These are phyloP conservation scores for Drosophila asahinai DNA, from an alignment of 1,140 invertebrate genomes.

Conservation along the genomic window DNA sequence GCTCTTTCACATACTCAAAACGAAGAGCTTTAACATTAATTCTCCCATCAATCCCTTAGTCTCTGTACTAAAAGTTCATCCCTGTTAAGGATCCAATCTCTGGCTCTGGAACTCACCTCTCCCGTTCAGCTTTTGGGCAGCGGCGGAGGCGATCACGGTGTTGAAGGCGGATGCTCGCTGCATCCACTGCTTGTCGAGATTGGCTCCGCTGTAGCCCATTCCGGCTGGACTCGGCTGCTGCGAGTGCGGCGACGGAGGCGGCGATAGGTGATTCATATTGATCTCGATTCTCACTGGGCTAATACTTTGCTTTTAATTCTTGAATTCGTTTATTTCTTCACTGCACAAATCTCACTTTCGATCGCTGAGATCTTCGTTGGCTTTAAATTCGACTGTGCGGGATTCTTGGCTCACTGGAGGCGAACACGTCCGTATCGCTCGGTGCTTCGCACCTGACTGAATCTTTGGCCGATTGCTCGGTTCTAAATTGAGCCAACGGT, in stretches of 20 bases:
- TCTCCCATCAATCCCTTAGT: no score
- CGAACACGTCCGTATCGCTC: slow-evolving; percentile 83
- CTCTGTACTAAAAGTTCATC: background rate
- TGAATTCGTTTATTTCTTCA: slow-evolving; percentile 13
- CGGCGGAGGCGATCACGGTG: slow-evolving; percentile 79
- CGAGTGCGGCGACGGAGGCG: slow-evolving; percentile 83
- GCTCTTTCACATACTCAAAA: background rate
- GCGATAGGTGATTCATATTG: slow-evolving; percentile 84
- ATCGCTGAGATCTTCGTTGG: slow-evolving; percentile 28
- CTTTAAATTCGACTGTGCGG: slow-evolving; percentile 7
- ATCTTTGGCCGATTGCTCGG: slow-evolving; percentile 77
- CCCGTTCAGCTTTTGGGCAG: slow-evolving; percentile 78
- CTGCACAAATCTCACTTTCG: slow-evolving; percentile 50
- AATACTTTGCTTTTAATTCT: slow-evolving; percentile 22
- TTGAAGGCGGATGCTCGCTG: slow-evolving; percentile 82
- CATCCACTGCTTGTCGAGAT: slow-evolving; percentile 82
- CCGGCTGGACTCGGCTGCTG: slow-evolving; percentile 73
- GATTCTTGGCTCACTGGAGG: slow-evolving; percentile 53
- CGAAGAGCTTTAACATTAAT: background rate
- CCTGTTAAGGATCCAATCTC: background rate
- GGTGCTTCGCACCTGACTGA: slow-evolving; percentile 85
- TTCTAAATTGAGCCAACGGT: slow-evolving; percentile 84
- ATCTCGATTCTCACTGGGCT: slow-evolving; percentile 12
- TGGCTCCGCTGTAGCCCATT: slow-evolving; percentile 54
- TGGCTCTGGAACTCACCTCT: slow-evolving; percentile 61